Percentiles rank a stretch among this genome's conserved stretches.
Evolutionary conservation across 2,888 invertebrate genomes (phyloP).

Genomic region (Macroteleia sp.): DNA sequence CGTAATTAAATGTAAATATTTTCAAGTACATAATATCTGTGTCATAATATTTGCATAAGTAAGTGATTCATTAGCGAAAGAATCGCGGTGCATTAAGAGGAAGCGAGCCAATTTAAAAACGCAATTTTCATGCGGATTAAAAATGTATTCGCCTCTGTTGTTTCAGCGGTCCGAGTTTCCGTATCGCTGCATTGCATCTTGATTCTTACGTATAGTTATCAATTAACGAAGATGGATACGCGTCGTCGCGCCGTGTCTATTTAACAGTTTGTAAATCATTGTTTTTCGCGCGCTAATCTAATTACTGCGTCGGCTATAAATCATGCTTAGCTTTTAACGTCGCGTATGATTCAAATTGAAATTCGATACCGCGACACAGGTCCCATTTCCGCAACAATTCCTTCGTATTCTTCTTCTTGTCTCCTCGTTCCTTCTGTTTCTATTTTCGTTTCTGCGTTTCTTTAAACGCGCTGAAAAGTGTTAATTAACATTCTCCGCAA

Average conservation of each 20-base stretch:
- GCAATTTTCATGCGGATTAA: conserved; percentile 55
- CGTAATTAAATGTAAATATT: conserved; percentile 61
- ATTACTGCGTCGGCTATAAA: conserved; percentile 45
- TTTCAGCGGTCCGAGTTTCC: conserved; percentile 46
- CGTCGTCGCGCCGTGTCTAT: conserved; percentile 41
- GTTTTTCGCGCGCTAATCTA: conserved; percentile 44
- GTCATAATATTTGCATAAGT: conserved; percentile 60
- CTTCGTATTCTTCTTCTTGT: not conserved
- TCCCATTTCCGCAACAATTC: conserved; percentile 4
- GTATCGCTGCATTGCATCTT: conserved; percentile 33
- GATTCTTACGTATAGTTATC: conserved; percentile 59
- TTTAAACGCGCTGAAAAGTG: no score
- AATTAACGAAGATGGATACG: conserved; percentile 56
- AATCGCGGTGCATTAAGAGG: conserved; percentile 47
- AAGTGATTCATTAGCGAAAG: conserved; percentile 61
- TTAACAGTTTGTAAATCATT: conserved; percentile 57
- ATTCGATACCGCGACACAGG: conserved; percentile 33
- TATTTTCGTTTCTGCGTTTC: no score
- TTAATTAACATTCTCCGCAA: conserved; percentile 5
- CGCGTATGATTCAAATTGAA: conserved; percentile 52
- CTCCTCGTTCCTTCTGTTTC: not conserved
- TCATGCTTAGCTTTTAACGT: conserved; percentile 49
- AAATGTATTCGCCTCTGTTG: conserved; percentile 40
- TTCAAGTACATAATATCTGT: conserved; percentile 60
- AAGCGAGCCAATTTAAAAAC: conserved; percentile 46